Conservation (phyloP, 2,888 invertebrate species). For the Carcina quercana region DNA sequence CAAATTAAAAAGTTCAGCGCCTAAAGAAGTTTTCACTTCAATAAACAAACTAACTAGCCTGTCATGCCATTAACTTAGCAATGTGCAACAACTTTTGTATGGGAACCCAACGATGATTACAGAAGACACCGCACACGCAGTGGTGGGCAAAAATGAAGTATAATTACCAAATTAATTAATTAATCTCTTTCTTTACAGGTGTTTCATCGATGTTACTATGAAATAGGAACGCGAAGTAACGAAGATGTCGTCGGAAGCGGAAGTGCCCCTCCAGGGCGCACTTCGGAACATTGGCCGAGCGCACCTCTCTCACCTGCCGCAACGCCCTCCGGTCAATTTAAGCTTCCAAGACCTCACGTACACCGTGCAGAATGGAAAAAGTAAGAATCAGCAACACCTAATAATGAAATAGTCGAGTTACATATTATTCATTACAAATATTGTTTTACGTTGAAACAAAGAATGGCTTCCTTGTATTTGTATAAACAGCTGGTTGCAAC, state of each 20-base stretch:
- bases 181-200: too few relatives aligned
- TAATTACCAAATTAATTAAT: too few relatives aligned
- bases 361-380: conserved; percentile 81
- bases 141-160: too few relatives aligned
- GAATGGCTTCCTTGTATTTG: background rate
- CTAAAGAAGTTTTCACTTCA: too few relatives aligned
- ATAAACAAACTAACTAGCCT: too few relatives aligned
- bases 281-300: conserved; percentile 38
- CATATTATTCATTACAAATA: too few relatives aligned
- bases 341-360: conserved; percentile 89
- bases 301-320: conserved; percentile 74
- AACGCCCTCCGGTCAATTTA: conserved; percentile 84
- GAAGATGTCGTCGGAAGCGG: conserved; percentile 6
- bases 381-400: conserved; percentile 46
- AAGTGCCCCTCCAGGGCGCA: conserved; percentile 25
- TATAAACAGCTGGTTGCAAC: conserved; percentile 15
- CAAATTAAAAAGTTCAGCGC: too few relatives aligned
- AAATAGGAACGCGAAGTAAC: too few relatives aligned
- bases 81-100: background rate
- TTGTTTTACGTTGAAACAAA: background rate
- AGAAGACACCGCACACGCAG: too few relatives aligned
- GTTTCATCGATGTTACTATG: too few relatives aligned
- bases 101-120: background rate
- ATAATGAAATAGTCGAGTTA: background rate
- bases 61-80: background rate